Evolutionary conservation across 2,888 invertebrate genomes (phyloP).

Genomic region (Drosophila nigricruria): DNA sequence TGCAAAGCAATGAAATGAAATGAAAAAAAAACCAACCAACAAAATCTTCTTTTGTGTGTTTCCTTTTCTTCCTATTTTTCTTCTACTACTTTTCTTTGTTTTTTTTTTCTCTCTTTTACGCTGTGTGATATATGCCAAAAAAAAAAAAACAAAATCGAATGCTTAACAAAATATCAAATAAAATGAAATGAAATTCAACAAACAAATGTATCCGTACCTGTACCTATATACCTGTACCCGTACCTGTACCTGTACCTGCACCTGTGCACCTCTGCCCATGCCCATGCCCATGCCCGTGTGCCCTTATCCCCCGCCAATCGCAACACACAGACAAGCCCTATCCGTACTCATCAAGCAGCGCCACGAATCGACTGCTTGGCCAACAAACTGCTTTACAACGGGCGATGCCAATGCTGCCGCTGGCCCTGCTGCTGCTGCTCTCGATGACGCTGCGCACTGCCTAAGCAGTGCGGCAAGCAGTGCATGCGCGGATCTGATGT

Average conservation of each 20-base stretch:
- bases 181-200: slow-evolving; percentile 30
- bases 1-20: slow-evolving; percentile 43
- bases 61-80: slow-evolving; percentile 73
- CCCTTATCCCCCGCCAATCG: slow-evolving; percentile 4
- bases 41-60: slow-evolving; percentile 74
- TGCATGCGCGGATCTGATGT: slow-evolving; percentile 27
- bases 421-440: slow-evolving; percentile 20
- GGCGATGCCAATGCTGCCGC: slow-evolving; percentile 42
- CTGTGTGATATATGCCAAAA: slow-evolving; percentile 66
- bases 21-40: slow-evolving; percentile 61
- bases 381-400: slow-evolving; percentile 37
- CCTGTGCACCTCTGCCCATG: background rate
- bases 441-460: slow-evolving; percentile 48
- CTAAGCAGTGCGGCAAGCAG: slow-evolving; percentile 47
- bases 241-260: background rate
- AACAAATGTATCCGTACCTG: slow-evolving; percentile 25
- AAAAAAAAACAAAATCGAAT: slow-evolving; percentile 33
- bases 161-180: slow-evolving; percentile 26
- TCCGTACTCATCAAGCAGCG: slow-evolving; percentile 49
- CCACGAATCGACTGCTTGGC: slow-evolving; percentile 50
- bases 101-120: slow-evolving; percentile 74
- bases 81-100: slow-evolving; percentile 72
- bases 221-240: slow-evolving; percentile 16
- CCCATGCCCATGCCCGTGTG: background rate
- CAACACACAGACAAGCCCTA: slow-evolving; percentile 63